A percentile compares a stretch with the other conserved stretches of the same genome.
Conservation (phyloP, 2,797 vertebrate species). For the Squalus acanthias region DNA sequence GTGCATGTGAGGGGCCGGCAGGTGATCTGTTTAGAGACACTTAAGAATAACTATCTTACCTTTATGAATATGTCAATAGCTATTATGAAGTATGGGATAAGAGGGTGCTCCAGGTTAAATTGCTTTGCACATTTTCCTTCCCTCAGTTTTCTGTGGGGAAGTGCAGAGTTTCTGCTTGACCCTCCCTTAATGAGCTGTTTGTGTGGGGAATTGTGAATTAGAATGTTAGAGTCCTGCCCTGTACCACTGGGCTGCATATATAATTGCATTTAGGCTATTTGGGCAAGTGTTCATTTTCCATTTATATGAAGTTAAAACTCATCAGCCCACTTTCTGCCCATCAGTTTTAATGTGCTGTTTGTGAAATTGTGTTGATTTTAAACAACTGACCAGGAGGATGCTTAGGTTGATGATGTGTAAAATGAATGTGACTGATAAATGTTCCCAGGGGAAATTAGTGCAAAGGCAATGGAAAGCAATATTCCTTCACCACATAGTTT, state of each 20-base stretch:
- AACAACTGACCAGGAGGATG: not conserved
- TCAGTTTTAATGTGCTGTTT: not conserved
- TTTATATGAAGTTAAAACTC: not conserved
- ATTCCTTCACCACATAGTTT: not conserved
- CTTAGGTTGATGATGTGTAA: not conserved
- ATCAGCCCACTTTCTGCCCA: not conserved
- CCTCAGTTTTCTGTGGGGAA: not conserved
- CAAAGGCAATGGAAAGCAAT: not conserved
- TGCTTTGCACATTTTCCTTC: not conserved
- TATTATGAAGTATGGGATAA: not conserved
- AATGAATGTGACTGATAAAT: slow-evolving; percentile 23
- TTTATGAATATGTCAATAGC: not conserved
- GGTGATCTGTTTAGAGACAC: not conserved
- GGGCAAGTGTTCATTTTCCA: not conserved
- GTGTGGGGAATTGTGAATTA: not conserved
- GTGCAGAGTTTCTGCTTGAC: not conserved
- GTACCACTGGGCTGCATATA: not conserved
- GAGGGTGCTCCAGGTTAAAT: not conserved
- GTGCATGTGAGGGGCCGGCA: not conserved
- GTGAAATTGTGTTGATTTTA: slow-evolving; percentile 14
- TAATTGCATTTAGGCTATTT: not conserved
- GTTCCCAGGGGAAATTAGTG: not conserved
- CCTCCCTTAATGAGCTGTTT: not conserved
- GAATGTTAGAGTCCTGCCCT: not conserved
- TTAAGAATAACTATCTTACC: not conserved